Evolutionary conservation across 1,140 invertebrate genomes (phyloP).

Genomic region (Macrostomum lignano): DNA sequence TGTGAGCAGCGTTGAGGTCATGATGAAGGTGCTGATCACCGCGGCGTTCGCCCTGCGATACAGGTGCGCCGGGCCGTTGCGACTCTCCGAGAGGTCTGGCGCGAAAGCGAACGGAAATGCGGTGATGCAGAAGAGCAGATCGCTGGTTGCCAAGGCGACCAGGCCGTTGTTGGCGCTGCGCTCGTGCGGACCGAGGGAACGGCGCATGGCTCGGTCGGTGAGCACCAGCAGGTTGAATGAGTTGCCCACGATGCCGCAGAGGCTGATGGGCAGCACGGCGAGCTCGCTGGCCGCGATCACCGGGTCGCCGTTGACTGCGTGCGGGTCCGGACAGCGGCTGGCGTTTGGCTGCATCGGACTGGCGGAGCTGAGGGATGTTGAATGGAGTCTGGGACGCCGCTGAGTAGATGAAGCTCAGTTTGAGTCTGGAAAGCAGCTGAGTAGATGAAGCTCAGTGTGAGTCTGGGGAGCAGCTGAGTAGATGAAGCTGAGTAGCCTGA

Average conservation of each 20-base stretch:
- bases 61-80: background rate
- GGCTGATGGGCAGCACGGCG: conserved; percentile 13
- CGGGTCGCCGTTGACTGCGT: no score
- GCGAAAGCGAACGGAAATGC: conserved; percentile 20
- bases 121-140: conserved; percentile 18
- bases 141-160: conserved; percentile 18
- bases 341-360: no score
- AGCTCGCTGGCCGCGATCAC: conserved; percentile 15
- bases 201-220: conserved; percentile 16
- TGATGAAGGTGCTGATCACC: conserved; percentile 20
- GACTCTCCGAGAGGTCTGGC: conserved; percentile 12
- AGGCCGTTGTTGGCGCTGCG: conserved; percentile 20
- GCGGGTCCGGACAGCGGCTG: no score
- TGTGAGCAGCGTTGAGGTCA: conserved; percentile 19
- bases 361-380: no score
- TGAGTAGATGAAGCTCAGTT: no score
- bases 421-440: no score
- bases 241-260: conserved; percentile 17
- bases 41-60: conserved; percentile 15
- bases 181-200: conserved; percentile 18
- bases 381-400: no score
- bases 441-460: no score
- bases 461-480: no score
- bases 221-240: conserved; percentile 17
- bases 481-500: no score